Evolutionary conservation across 1,140 invertebrate species (phyloP).

Genomic region (Eriosoma lanigerum): DNA sequence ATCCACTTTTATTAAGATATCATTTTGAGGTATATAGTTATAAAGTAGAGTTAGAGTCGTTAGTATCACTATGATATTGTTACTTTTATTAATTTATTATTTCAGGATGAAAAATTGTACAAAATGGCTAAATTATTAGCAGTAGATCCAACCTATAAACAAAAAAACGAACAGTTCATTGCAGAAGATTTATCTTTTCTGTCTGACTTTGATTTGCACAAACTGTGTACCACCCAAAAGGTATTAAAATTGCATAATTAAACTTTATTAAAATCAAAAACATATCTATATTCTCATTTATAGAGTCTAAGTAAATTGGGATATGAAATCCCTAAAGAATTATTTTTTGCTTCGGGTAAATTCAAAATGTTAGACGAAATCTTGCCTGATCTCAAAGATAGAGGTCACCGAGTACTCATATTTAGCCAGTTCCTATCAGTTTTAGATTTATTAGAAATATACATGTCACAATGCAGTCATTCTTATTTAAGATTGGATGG

Average conservation of each 20-base stretch:
- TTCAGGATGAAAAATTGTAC: conserved; percentile 56
- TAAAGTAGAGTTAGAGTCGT: not conserved
- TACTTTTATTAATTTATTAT: conserved; percentile 52
- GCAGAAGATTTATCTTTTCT: conserved; percentile 83
- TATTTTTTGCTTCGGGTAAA: conserved; percentile 81
- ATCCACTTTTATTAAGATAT: conserved; percentile 78
- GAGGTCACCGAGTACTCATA: conserved; percentile 79
- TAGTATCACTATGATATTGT: not conserved
- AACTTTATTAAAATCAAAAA: not conserved
- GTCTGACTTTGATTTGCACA: conserved; percentile 90
- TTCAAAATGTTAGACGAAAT: conserved; percentile 78
- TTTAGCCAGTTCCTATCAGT: conserved; percentile 96
- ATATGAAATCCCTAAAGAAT: conserved; percentile 67
- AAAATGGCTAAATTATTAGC: conserved; percentile 76
- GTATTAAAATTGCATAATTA: not conserved
- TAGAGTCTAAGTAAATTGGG: conserved; percentile 54
- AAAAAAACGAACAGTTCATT: conserved; percentile 79
- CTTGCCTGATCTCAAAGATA: conserved; percentile 70
- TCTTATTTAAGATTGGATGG: conserved; percentile 83
- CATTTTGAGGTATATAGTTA: conserved; percentile 66
- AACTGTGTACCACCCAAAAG: conserved; percentile 64
- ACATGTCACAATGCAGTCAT: conserved; percentile 71
- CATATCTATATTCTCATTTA: not conserved
- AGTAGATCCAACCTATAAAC: conserved; percentile 71
- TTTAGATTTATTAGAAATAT: conserved; percentile 86